These are phyloP conservation scores for Proteles cristata DNA, from an alignment of 2,113 vertebrate genomes.

Conservation along the genomic window DNA sequence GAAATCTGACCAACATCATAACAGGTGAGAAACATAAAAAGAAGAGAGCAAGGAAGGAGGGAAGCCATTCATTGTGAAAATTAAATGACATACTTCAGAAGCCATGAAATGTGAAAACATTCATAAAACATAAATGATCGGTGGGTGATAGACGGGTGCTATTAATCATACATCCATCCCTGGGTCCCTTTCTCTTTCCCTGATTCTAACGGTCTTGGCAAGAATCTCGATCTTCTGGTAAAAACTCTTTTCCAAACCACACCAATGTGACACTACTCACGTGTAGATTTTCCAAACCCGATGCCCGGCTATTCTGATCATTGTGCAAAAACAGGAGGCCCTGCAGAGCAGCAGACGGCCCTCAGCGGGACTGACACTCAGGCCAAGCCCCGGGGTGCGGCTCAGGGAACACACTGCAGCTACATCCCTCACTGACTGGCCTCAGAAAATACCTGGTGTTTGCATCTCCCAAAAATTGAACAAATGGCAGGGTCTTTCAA, in stretches of 20 bases:
- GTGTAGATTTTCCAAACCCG: constrained; percentile 65
- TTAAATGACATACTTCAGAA: constrained; percentile 42
- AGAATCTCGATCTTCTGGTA: constrained; percentile 19
- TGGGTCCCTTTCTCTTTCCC: background rate
- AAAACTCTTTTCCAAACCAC: constrained; percentile 76
- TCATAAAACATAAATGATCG: constrained; percentile 18
- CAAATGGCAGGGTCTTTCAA: background rate
- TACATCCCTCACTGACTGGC: background rate
- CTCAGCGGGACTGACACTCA: constrained; percentile 68
- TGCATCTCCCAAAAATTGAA: background rate
- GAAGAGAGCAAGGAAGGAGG: background rate
- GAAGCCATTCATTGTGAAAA: constrained; percentile 34
- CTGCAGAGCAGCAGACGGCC: constrained; percentile 70
- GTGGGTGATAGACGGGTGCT: background rate
- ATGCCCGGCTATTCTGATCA: constrained; percentile 53
- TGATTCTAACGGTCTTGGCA: background rate
- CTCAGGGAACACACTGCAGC: background rate
- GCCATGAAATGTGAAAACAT: constrained; percentile 6
- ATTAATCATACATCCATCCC: background rate
- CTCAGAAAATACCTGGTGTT: background rate
- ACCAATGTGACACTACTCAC: constrained; percentile 51
- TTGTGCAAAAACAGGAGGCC: constrained; percentile 19
- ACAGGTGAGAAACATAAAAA: background rate
- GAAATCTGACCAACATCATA: background rate
- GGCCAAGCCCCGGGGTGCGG: constrained; percentile 63